Conservation (phyloP, 2,113 vertebrate genomes). For the Carettochelys insculpta region DNA sequence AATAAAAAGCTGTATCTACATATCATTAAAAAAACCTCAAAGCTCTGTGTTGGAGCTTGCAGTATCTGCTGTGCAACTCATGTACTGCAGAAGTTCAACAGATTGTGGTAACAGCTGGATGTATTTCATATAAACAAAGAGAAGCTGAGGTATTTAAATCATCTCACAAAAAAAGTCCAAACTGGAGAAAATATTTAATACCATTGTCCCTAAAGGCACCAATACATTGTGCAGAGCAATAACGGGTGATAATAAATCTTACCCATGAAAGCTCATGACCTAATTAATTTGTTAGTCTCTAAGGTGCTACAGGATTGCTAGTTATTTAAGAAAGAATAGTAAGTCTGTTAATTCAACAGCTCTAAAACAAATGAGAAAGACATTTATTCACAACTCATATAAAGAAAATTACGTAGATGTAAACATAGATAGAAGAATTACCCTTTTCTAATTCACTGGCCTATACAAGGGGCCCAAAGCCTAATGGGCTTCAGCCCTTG, state of each 20-base stretch:
- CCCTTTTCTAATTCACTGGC: too few relatives aligned
- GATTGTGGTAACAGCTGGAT: constrained; percentile 32
- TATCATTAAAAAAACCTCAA: not conserved
- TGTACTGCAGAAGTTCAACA: not conserved
- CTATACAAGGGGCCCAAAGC: too few relatives aligned
- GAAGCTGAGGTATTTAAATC: constrained; percentile 44
- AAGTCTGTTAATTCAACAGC: not conserved
- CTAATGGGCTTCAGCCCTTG: too few relatives aligned
- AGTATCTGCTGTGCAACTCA: not conserved
- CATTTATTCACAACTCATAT: not conserved
- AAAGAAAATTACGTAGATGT: not conserved
- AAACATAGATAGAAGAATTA: not conserved
- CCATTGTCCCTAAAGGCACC: not conserved
- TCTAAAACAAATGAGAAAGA: not conserved
- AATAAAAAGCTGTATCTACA: not conserved
- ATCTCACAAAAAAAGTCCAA: not conserved
- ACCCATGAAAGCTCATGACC: too few relatives aligned
- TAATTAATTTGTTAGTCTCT: too few relatives aligned
- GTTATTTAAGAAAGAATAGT: not conserved
- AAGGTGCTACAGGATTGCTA: too few relatives aligned
- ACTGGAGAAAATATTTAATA: constrained; percentile 6
- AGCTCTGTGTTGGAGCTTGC: not conserved
- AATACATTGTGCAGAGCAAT: constrained; percentile 32
- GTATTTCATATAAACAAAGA: constrained; percentile 12
- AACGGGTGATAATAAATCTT: not conserved